Percentiles rank a stretch among this genome's conserved stretches.
These are phyloP conservation scores for Trachelipus rathkii DNA, from an alignment of 1,140 invertebrate species.

Conservation along the genomic window DNA sequence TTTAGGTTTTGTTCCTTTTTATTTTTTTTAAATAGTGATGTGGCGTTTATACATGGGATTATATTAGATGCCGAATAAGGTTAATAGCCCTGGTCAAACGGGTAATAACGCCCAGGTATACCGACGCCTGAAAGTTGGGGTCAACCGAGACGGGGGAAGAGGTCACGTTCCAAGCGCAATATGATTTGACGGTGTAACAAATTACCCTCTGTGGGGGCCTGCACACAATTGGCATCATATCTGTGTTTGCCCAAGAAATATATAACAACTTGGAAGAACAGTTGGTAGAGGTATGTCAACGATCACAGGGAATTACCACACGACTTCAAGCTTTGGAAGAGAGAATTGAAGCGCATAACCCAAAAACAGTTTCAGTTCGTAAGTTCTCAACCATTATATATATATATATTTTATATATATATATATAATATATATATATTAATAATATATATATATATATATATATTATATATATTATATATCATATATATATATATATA, in stretches of 20 bases:
- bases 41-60: not conserved
- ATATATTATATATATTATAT: conserved; percentile 8
- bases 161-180: conserved; percentile 57
- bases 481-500: conserved; percentile 1
- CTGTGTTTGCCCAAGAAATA: conserved; percentile 70
- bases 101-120: conserved; percentile 29
- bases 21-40: not conserved
- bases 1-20: not conserved
- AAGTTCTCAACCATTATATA: conserved; percentile 54
- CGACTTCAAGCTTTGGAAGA: conserved; percentile 62
- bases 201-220: conserved; percentile 71
- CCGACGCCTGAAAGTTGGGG: conserved; percentile 31
- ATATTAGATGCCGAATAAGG: not conserved
- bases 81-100: conserved; percentile 38
- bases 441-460: not conserved
- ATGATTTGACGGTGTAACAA: conserved; percentile 70
- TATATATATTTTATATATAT: too few relatives aligned
- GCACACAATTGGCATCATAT: conserved; percentile 70
- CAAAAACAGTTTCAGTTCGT: conserved; percentile 78
- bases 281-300: conserved; percentile 62
- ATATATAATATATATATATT: too few relatives aligned
- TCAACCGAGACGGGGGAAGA: conserved; percentile 53
- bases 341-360: conserved; percentile 61
- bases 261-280: conserved; percentile 67
- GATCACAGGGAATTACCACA: conserved; percentile 60